These are phyloP conservation scores for Drosophila baimaii DNA, from an alignment of 1,140 invertebrate species.

Conservation along the genomic window DNA sequence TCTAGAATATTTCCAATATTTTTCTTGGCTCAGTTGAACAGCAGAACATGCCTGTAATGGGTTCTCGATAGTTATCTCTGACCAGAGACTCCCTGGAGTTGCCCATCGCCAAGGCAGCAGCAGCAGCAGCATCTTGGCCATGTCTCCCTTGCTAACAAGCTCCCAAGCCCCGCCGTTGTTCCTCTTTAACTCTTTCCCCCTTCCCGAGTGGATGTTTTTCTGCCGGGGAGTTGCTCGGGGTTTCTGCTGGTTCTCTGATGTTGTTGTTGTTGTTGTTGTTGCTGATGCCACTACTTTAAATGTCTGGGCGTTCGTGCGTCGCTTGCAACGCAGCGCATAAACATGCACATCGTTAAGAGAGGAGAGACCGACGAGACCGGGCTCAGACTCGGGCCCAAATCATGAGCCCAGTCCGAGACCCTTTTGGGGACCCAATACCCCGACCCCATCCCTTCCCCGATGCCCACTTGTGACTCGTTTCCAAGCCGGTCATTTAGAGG, in stretches of 20 bases:
- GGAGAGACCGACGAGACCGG: constrained; percentile 23
- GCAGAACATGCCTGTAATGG: background rate
- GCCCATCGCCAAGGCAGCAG: constrained; percentile 31
- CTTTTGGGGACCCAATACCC: constrained; percentile 31
- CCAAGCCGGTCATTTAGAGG: constrained; percentile 66
- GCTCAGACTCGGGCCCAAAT: constrained; percentile 40
- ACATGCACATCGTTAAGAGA: constrained; percentile 76
- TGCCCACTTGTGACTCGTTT: constrained; percentile 56
- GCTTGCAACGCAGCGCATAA: constrained; percentile 66
- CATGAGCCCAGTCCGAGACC: constrained; percentile 43
- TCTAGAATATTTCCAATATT: background rate
- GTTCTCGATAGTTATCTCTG: constrained; percentile 27
- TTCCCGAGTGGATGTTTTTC: constrained; percentile 20
- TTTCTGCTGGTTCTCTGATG: constrained; percentile 14
- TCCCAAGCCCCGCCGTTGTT: constrained; percentile 11
- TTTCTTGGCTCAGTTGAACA: background rate
- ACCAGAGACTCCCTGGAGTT: background rate
- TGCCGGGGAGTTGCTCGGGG: constrained; percentile 21
- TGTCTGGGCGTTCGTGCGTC: constrained; percentile 64
- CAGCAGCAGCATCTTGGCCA: constrained; percentile 46
- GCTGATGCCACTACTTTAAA: constrained; percentile 54
- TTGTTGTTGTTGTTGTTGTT: constrained; percentile 31
- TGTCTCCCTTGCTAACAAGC: constrained; percentile 71
- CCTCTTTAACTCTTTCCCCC: background rate
- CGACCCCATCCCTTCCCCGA: background rate